Conservation (phyloP, 1,140 invertebrate genomes). For the Sipha flava region DNA sequence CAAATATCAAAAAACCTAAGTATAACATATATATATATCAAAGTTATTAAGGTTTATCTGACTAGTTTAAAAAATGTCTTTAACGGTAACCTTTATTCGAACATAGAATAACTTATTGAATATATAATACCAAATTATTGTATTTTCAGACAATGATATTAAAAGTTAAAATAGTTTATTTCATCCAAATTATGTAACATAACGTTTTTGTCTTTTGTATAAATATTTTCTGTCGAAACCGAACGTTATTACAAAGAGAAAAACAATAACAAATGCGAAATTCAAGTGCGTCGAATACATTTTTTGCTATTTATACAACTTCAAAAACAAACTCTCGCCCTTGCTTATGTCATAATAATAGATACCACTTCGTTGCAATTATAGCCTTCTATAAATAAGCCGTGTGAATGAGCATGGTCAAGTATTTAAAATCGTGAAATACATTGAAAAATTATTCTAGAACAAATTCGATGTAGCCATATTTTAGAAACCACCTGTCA, state of each 20-base stretch:
- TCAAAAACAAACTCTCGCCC: neutral
- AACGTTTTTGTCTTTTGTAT: neutral
- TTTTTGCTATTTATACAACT: conserved; percentile 9
- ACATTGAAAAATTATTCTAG: neutral
- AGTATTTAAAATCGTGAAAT: neutral
- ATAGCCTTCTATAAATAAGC: conserved; percentile 8
- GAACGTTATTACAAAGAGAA: neutral
- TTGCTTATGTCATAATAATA: neutral
- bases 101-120: neutral
- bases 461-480: too few species aligned
- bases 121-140: neutral
- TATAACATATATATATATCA: too few species aligned
- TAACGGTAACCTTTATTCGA: neutral
- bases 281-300: neutral
- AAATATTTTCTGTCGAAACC: neutral
- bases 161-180: too few species aligned
- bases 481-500: conserved; percentile 11
- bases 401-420: neutral
- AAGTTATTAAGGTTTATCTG: too few species aligned
- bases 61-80: neutral
- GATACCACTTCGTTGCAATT: neutral
- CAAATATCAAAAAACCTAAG: too few species aligned
- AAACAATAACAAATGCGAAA: neutral
- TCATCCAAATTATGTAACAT: neutral
- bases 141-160: neutral